Evolutionary conservation across 2,113 vertebrate species (phyloP).

Genomic region (Promerops cafer): DNA sequence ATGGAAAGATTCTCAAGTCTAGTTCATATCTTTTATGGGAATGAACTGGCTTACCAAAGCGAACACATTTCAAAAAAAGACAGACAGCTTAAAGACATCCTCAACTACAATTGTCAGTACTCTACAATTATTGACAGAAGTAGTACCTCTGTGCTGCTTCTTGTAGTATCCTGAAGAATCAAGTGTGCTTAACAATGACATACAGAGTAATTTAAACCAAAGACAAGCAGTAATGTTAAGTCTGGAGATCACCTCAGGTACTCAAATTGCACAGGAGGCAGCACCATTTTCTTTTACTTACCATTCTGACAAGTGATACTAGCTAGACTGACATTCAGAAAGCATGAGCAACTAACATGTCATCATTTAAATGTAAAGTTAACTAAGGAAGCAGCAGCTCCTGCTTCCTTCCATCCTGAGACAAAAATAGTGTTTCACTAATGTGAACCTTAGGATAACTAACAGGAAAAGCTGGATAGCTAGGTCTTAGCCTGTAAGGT

Average conservation of each 20-base stretch:
- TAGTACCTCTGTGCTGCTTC: background rate
- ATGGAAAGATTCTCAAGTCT: constrained; percentile 30
- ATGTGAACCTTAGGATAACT: background rate
- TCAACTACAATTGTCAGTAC: background rate
- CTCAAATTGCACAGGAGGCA: background rate
- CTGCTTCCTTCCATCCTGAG: background rate
- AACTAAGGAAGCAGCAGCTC: background rate
- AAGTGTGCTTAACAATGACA: background rate
- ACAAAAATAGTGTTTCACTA: background rate
- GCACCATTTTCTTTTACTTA: background rate
- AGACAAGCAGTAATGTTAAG: background rate
- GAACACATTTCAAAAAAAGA: background rate
- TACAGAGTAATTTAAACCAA: background rate
- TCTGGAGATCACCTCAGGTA: background rate
- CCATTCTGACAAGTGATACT: background rate
- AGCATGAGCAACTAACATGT: background rate
- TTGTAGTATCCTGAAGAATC: background rate
- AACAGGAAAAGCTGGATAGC: background rate
- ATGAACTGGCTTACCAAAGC: constrained; percentile 6
- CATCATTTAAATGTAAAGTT: background rate
- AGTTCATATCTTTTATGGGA: constrained; percentile 32
- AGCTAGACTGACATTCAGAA: background rate
- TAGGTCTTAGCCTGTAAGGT: background rate
- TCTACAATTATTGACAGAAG: background rate
- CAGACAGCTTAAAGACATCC: background rate